Base-by-base conservation (phyloP, 2,888 invertebrate genomes). In the Ernsta delagoae region DNA sequence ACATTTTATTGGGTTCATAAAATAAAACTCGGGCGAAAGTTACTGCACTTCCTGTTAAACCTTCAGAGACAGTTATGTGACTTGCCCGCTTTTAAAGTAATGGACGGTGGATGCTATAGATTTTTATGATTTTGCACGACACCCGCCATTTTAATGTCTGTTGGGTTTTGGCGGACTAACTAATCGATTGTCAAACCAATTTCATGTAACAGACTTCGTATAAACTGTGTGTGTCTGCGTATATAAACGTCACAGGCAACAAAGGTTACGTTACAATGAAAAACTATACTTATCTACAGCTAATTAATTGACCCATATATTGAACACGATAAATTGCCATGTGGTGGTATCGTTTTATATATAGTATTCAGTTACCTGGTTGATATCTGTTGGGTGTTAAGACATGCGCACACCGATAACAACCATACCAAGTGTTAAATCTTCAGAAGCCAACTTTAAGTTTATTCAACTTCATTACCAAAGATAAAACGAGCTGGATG, bases 1-100 rank as follows among this genome's bases (percentile, higher is more conserved):
- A 69, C 75, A 76, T 78, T 85, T 83, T 84, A 84, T 81, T 76
- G 81, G 77, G 79, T 82, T 77, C 83, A 56, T 56, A 56, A 84
- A 84, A 82, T 80, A 82, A 83, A 85, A 82, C 77, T 65, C 53
- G 45, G 59, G 59, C 53, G 36, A 69, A 63, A 53, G 57, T 57
- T 69, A 50, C 43, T 11, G 34, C 48, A 31, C 67, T 61, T 68
- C 57, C 68, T 68, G 61, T 56, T 68, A 61, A 61, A 68, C 68
- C 68, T 67, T 67, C 45, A 8, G 45, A 61, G 60, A 67, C 67
- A 48, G 61, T 67, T 67, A 61, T 61, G 61, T 56, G 67, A 61
- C 45, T 61, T 61, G 36, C 61, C 39, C n/a, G 36, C 57, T 66
- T 60, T 67, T 67, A 59, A 54, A 60, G 43, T 67, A 60, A 67